phyloP scores from a whole-genome alignment of 2,888 invertebrate species.

The Drosophila austrosaltans region DNA sequence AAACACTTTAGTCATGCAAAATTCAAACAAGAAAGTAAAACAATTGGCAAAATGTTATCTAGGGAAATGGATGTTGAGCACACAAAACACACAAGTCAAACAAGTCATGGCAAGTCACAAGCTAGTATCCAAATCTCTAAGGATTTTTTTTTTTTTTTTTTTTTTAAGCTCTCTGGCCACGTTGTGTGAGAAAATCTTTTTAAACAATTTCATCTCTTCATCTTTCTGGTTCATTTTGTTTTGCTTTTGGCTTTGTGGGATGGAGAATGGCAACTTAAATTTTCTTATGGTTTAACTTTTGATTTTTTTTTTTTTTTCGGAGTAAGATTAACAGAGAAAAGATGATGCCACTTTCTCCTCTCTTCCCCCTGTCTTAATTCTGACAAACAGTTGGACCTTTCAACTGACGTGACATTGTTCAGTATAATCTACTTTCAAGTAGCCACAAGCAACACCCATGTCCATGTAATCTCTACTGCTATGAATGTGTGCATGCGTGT shows the following conservation, averaged over 20 bases:
- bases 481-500: neutral
- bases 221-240: conserved; percentile 53
- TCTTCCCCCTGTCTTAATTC: neutral
- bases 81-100: conserved; percentile 15
- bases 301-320: conserved; percentile 46
- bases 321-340: conserved; percentile 60
- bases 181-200: conserved; percentile 61
- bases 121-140: conserved; percentile 52
- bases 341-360: conserved; percentile 11
- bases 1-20: conserved; percentile 36
- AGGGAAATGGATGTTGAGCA: conserved; percentile 48
- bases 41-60: conserved; percentile 55
- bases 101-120: conserved; percentile 33
- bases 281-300: conserved; percentile 70
- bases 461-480: conserved; percentile 57
- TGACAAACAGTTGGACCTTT: conserved; percentile 45
- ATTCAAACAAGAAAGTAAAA: conserved; percentile 63
- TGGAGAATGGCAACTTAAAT: conserved; percentile 48
- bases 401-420: conserved; percentile 58
- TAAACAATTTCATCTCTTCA: conserved; percentile 59
- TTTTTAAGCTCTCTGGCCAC: conserved; percentile 29
- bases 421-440: conserved; percentile 70
- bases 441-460: conserved; percentile 76
- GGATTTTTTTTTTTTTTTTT: conserved; percentile 33
- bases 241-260: conserved; percentile 14